A percentile compares a stretch with the other conserved stretches of the same genome.
These are phyloP conservation scores for Nycticebus coucang DNA, from an alignment of 2,113 vertebrate genomes.

Conservation along the genomic window DNA sequence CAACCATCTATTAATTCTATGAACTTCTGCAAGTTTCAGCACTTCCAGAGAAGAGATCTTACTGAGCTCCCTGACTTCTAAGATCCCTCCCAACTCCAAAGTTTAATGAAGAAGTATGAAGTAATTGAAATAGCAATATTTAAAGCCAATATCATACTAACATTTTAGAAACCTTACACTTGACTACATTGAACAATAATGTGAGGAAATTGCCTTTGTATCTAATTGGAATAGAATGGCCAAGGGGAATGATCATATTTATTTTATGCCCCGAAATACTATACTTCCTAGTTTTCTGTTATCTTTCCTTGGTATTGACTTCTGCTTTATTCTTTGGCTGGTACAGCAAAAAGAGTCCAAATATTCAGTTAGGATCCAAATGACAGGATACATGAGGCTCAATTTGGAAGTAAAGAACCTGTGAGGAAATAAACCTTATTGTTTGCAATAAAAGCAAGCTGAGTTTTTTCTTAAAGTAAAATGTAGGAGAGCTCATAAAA, in stretches of 20 bases:
- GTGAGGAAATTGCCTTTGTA: background rate
- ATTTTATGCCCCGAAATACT: slow-evolving; percentile 25
- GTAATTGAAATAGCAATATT: slow-evolving; percentile 19
- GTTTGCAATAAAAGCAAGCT: slow-evolving; percentile 27
- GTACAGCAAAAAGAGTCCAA: background rate
- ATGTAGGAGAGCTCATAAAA: background rate
- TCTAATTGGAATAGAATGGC: slow-evolving; percentile 44
- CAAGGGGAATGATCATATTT: slow-evolving; percentile 3
- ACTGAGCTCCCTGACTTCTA: background rate
- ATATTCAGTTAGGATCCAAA: slow-evolving; percentile 31
- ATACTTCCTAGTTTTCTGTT: slow-evolving; percentile 23
- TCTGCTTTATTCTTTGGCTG: slow-evolving; percentile 31
- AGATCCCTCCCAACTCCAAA: background rate
- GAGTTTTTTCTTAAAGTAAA: background rate
- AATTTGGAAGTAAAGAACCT: background rate
- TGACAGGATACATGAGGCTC: background rate
- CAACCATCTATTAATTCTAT: background rate
- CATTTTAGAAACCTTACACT: slow-evolving; percentile 33
- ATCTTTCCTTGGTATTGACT: slow-evolving; percentile 30
- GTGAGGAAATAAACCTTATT: background rate
- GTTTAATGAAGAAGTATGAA: background rate
- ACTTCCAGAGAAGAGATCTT: background rate
- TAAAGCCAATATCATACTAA: background rate
- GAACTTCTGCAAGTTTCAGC: background rate
- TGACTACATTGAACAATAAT: slow-evolving; percentile 16